Evolutionary conservation across 2,113 vertebrate species (phyloP).

Genomic region (Anoura caudifer): DNA sequence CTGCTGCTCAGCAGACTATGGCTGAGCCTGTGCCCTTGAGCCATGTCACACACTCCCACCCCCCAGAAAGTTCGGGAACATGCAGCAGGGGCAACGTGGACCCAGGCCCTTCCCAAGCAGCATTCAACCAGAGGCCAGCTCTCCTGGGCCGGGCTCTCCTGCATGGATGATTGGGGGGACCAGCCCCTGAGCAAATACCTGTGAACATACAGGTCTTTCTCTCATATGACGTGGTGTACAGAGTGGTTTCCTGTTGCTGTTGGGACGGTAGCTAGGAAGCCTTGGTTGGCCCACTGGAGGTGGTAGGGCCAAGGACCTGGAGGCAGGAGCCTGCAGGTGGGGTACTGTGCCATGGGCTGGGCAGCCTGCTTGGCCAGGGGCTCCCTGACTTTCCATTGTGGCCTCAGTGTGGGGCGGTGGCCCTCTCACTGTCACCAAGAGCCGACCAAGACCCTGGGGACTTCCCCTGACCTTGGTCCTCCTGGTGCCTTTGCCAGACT

Average conservation of each 20-base stretch:
- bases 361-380: background rate
- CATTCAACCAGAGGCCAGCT: background rate
- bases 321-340: no score
- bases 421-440: background rate
- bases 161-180: fast-evolving
- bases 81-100: background rate
- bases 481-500: background rate
- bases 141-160: background rate
- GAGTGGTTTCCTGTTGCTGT: background rate
- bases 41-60: background rate
- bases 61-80: background rate
- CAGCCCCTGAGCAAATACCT: background rate
- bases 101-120: background rate
- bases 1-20: background rate
- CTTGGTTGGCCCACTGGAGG: background rate
- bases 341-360: background rate
- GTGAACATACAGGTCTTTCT: background rate
- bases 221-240: background rate
- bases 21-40: background rate
- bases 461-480: background rate
- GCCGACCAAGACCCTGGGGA: background rate
- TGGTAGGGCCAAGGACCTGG: background rate
- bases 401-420: background rate
- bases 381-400: background rate
- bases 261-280: background rate